Evolutionary conservation across 35 echinoderm and acorn worm species (phyloP), one percentile per base, ranked within the genome.

Genomic region (Ophioderma brevispina): DNA sequence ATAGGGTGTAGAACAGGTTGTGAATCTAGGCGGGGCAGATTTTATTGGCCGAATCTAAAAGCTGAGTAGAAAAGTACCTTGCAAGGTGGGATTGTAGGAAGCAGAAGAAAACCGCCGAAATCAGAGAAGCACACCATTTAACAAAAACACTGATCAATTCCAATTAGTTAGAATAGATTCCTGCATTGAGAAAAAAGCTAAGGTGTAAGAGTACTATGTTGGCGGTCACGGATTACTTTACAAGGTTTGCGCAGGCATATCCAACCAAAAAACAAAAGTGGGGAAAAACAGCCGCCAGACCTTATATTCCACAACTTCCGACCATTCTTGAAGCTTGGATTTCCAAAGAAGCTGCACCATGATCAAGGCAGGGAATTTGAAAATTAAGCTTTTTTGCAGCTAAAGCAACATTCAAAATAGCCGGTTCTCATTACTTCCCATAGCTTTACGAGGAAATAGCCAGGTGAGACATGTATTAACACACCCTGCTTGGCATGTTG

Each of bases 91-190:
- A 0, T 11, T 93, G 91, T 39, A 5, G 82, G 1, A 85, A 79
- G n/a, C 38, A 77, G 13, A 88, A 87, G 42, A n/a, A 49, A 79
- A 33, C 84, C 88, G 40, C 19, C 38, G 14, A 75, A 41, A 78
- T 38, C 23, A 2, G 83, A 56, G 10, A 39, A 38, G 90, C 94
- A 38, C 94, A 40, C 28, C 89, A 82, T 28, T 30, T 21, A 40
- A 31, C 28, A 96, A 15, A 17, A 89, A 90, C 11, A 80, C 89
- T 39, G 50, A 92, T 37, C 86, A 90, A 40, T 89, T 93, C 76
- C 87, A 95, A 81, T 37, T 95, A 0, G 86, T 95, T 40, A 93
- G 84, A 38, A 90, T 93, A 38, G 90, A 96, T 31, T 92, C 75
- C 37, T 96, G n/a, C 86, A 85, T 35, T 81, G 81, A 81, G 86